A percentile compares a stretch with the other conserved stretches of the same genome.
Evolutionary conservation across 2,113 vertebrate species (phyloP).

Genomic region (Phainopepla nitens): DNA sequence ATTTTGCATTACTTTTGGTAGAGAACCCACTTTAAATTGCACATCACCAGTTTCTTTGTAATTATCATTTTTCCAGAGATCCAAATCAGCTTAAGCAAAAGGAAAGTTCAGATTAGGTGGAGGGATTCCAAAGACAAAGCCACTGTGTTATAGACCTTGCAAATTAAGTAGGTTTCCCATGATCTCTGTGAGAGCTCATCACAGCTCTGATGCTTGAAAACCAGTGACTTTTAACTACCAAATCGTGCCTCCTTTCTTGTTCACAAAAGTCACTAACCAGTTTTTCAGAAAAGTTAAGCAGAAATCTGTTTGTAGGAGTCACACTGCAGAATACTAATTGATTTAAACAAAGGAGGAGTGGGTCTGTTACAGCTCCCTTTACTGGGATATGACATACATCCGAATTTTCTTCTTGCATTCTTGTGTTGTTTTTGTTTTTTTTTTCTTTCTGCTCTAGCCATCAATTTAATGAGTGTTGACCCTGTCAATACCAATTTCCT

Average conservation of each 20-base stretch:
- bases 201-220: not conserved
- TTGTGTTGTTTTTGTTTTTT: not conserved
- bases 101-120: not conserved
- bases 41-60: not conserved
- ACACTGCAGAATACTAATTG: conserved; percentile 29
- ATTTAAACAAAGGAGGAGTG: not conserved
- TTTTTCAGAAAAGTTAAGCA: conserved; percentile 18
- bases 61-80: not conserved
- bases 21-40: not conserved
- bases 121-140: not conserved
- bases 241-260: not conserved
- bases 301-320: not conserved
- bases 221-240: not conserved
- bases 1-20: not conserved
- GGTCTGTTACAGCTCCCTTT: not conserved
- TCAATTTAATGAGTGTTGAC: conserved; percentile 65
- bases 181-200: not conserved
- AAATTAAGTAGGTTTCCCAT: not conserved
- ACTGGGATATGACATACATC: conserved; percentile 27
- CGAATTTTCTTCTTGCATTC: not conserved
- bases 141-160: not conserved
- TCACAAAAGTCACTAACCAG: not conserved
- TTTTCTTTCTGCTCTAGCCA: conserved; percentile 10
- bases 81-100: not conserved
- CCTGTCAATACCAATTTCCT: conserved; percentile 71